Evolutionary conservation across 2,888 invertebrate species (phyloP).

Genomic region (Drosophila mercatorum): DNA sequence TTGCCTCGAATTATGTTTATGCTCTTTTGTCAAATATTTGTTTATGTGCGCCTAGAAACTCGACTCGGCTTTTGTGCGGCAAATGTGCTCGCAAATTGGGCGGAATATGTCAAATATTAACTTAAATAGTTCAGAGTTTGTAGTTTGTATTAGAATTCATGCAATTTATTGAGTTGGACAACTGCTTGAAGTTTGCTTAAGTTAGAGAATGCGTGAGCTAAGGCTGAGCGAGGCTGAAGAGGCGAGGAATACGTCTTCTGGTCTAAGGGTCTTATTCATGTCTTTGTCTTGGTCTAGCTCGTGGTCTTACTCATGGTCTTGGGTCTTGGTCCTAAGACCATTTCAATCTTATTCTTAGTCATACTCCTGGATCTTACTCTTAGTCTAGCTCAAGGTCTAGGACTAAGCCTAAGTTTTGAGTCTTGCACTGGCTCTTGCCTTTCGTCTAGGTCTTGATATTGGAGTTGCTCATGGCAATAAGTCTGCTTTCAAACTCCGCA

Average conservation of each 20-base stretch:
- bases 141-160: neutral
- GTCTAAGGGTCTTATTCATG: no score
- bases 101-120: conserved; percentile 1
- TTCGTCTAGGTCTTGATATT: no score
- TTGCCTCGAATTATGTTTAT: conserved; percentile 8
- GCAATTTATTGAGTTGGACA: neutral
- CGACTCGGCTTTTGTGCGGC: neutral
- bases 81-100: neutral
- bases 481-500: neutral
- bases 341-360: neutral
- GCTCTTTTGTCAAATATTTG: conserved; percentile 21
- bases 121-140: neutral
- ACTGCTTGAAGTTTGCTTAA: neutral
- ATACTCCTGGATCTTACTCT: neutral
- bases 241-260: neutral
- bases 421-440: no score
- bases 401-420: neutral
- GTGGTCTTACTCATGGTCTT: neutral
- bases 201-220: neutral
- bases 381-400: neutral
- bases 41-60: conserved; percentile 5
- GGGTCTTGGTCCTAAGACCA: no score
- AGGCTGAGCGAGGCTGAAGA: no score
- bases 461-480: neutral
- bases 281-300: no score